Conservation (phyloP, 2,797 vertebrate species). For the Helostoma temminkii region DNA sequence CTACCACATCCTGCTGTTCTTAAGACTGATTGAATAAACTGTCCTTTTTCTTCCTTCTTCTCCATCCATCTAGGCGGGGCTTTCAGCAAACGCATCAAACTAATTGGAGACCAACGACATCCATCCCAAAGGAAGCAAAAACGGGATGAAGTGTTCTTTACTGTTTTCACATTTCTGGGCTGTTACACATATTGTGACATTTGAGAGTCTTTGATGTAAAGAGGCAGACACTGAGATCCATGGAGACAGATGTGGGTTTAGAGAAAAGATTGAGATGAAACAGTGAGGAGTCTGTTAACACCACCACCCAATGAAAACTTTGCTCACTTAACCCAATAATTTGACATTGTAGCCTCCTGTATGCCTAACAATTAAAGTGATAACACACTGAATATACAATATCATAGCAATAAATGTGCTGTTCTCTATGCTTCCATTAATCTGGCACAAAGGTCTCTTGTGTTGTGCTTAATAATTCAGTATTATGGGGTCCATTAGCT, state of each 20-base stretch:
- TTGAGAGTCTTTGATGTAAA: background rate
- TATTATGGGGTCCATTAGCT: constrained; percentile 72
- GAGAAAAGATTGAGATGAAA: constrained; percentile 6
- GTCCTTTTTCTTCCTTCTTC: constrained; percentile 22
- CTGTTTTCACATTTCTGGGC: background rate
- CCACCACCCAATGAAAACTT: constrained; percentile 33
- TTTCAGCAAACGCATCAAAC: constrained; percentile 58
- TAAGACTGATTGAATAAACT: constrained; percentile 57
- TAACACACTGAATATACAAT: constrained; percentile 51
- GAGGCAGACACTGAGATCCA: constrained; percentile 11
- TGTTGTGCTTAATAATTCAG: constrained; percentile 78
- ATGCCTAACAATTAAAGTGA: constrained; percentile 47
- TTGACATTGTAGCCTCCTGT: constrained; percentile 35
- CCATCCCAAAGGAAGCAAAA: constrained; percentile 49
- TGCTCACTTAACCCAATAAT: constrained; percentile 46
- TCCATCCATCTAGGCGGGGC: constrained; percentile 32
- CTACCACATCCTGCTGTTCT: too few relatives aligned
- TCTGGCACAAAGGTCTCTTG: constrained; percentile 76
- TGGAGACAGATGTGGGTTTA: constrained; percentile 6
- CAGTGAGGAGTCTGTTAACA: constrained; percentile 45
- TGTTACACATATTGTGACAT: constrained; percentile 16
- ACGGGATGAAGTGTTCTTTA: constrained; percentile 22
- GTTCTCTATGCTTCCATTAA: constrained; percentile 64
- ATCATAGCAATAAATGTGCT: constrained; percentile 57
- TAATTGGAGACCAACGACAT: constrained; percentile 49